phyloP scores from a whole-genome alignment of 1,140 invertebrate species.

The Orussus abietinus region DNA sequence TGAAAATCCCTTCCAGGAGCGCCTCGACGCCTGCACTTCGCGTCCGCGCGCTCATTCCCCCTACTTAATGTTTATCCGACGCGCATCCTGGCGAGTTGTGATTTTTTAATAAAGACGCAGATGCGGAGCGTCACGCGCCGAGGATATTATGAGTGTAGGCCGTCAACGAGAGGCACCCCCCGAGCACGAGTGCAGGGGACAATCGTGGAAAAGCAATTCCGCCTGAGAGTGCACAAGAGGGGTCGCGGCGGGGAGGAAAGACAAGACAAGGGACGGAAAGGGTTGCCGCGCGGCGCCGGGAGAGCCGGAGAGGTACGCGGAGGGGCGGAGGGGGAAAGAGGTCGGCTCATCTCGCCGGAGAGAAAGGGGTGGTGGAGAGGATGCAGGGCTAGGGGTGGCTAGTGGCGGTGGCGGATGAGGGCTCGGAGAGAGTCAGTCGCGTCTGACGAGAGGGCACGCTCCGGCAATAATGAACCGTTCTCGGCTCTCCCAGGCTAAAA shows the following conservation, averaged over 20 bases:
- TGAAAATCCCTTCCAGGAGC: too few species aligned
- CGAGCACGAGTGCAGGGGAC: too few species aligned
- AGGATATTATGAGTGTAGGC: too few species aligned
- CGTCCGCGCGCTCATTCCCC: too few species aligned
- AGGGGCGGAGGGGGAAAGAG: conserved; percentile 20
- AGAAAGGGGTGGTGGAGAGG: conserved; percentile 17
- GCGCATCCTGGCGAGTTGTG: too few species aligned
- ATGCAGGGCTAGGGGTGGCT: too few species aligned
- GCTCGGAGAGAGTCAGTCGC: conserved; percentile 28
- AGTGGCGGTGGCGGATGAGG: conserved; percentile 18
- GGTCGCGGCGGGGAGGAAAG: conserved; percentile 5
- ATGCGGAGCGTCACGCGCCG: too few species aligned
- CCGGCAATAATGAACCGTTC: conserved; percentile 37
- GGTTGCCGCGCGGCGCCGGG: conserved; percentile 3
- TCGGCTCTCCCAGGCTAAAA: conserved; percentile 19
- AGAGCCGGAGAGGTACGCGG: conserved; percentile 11
- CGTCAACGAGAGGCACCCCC: too few species aligned
- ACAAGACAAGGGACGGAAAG: conserved; percentile 22
- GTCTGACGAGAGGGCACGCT: conserved; percentile 34
- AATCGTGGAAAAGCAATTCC: neutral
- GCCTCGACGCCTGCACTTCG: too few species aligned
- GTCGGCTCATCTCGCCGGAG: conserved; percentile 19
- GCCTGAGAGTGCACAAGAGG: conserved; percentile 21
- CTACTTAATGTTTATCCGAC: too few species aligned
- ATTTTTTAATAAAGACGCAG: too few species aligned